A percentile compares a stretch with the other conserved stretches of the same genome.
Evolutionary conservation across 2,888 invertebrate species (phyloP).

Genomic region (Hydropsyche betteni): DNA sequence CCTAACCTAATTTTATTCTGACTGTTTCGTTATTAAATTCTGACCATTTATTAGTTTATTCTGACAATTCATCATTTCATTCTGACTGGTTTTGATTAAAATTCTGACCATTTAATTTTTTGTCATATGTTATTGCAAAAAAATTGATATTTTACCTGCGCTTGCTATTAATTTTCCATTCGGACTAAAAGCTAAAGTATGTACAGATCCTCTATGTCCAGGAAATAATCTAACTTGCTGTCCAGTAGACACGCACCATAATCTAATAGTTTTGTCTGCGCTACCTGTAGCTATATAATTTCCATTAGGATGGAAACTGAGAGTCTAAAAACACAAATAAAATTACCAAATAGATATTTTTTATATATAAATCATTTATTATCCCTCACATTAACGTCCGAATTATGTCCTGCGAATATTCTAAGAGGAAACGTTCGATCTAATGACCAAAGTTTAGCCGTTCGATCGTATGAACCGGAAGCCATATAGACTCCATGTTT

Average conservation of each 20-base stretch:
- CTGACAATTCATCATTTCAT: too few species aligned
- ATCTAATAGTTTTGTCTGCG: conserved; percentile 85
- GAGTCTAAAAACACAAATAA: conserved; percentile 65
- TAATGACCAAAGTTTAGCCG: conserved; percentile 82
- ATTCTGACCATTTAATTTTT: too few species aligned
- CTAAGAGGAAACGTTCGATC: conserved; percentile 85
- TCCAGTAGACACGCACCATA: conserved; percentile 88
- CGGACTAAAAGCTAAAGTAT: conserved; percentile 83
- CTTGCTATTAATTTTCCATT: conserved; percentile 85
- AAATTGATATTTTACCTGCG: conserved; percentile 68
- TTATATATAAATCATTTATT: neutral
- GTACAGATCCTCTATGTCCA: conserved; percentile 79
- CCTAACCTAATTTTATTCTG: too few species aligned
- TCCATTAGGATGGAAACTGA: conserved; percentile 93
- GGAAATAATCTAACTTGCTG: conserved; percentile 81
- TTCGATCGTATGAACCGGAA: conserved; percentile 83
- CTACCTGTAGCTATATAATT: conserved; percentile 91
- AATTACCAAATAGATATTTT: neutral
- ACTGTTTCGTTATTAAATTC: too few species aligned
- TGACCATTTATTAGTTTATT: too few species aligned
- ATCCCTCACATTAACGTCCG: conserved; percentile 82
- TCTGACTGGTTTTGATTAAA: too few species aligned
- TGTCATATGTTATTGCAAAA: too few species aligned
- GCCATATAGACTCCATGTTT: conserved; percentile 74
- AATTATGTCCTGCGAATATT: conserved; percentile 87